A percentile compares a stretch with the other conserved stretches of the same genome.
phyloP scores from a whole-genome alignment of 2,113 vertebrate species.

The Eretmochelys imbricata region DNA sequence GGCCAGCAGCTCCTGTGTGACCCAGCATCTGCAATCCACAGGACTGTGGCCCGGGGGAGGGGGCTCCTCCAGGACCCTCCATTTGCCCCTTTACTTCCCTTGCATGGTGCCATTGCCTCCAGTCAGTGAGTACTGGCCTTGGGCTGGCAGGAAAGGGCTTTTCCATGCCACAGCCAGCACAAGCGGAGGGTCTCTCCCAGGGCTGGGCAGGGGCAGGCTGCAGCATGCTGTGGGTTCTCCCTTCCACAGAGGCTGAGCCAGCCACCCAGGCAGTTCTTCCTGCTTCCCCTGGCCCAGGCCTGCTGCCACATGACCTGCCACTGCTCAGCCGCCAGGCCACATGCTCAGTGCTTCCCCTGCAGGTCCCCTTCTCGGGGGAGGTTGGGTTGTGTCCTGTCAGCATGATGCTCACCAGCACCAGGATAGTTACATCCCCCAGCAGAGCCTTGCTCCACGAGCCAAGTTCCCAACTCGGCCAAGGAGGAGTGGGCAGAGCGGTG shows the following conservation, averaged over 20 bases:
- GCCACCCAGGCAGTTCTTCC: neutral
- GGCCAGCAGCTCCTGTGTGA: too few species aligned
- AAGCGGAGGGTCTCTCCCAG: too few species aligned
- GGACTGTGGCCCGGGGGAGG: too few species aligned
- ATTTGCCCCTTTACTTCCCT: neutral
- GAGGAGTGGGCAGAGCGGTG: too few species aligned
- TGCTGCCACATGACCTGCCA: neutral
- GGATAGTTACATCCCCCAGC: too few species aligned
- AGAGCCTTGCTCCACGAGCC: too few species aligned
- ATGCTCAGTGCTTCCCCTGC: neutral
- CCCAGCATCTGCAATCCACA: neutral
- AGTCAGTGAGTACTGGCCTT: rapidly evolving
- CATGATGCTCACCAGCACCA: too few species aligned
- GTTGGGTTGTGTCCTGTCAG: neutral
- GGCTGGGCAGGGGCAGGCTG: too few species aligned
- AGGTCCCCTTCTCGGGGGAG: neutral
- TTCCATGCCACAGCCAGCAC: too few species aligned
- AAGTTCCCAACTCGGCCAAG: too few species aligned
- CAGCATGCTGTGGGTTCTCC: too few species aligned
- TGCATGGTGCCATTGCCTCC: neutral
- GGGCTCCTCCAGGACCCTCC: neutral
- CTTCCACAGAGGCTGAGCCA: neutral
- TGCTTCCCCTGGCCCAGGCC: neutral
- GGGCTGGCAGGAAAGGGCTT: neutral
- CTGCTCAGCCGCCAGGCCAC: neutral